Base-by-base conservation (phyloP, 53 echinoderm and acorn worm genomes). In the Temnopleurus reevesii region DNA sequence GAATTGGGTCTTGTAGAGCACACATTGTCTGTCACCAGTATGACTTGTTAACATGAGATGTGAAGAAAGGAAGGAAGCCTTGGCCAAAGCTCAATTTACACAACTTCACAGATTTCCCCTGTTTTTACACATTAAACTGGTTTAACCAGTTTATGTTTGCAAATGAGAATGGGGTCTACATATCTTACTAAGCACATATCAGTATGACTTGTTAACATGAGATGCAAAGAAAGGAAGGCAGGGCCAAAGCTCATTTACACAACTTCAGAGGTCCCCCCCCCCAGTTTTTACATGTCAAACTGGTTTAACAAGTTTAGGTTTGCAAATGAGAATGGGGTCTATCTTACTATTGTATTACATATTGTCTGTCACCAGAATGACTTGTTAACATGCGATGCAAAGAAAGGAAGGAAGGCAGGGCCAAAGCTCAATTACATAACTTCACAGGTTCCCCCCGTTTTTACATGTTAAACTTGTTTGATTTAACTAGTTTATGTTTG, bases 391-490 rank as follows among this genome's bases (percentile, higher is more conserved):
- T 23, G 41, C 36, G 71, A 41, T 71, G 36, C 41, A 23, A 6
- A 41, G 31, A 23, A 6, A 41, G 31, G 47, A 51, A 47, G 51
- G 47, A 80, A 29, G 31, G 80, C 17, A 47, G 80, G 26, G 2
- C 80, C 51, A 46, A 80, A 80, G 45, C 28, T 80, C 47, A 28
- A n/a, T n/a, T n/a, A n/a, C 80, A 27, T n/a, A n/a, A 29, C 80
- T 47, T 51, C 80, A 46, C 71, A 2, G 41, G 41, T 41, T 36
- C n/a, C n/a, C n/a, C n/a, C n/a, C n/a, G n/a, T n/a, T n/a, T n/a
- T n/a, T n/a, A n/a, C n/a, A n/a, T n/a, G n/a, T n/a, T n/a, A n/a
- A n/a, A n/a, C n/a, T n/a, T 12, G 9, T 12, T 12, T 53, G n/a
- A n/a, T n/a, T n/a, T n/a, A n/a, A n/a, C n/a, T n/a, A n/a, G n/a